A percentile compares a stretch with the other conserved stretches of the same genome.
phyloP scores from a whole-genome alignment of 2,113 vertebrate genomes.

The Aegithalos caudatus region DNA sequence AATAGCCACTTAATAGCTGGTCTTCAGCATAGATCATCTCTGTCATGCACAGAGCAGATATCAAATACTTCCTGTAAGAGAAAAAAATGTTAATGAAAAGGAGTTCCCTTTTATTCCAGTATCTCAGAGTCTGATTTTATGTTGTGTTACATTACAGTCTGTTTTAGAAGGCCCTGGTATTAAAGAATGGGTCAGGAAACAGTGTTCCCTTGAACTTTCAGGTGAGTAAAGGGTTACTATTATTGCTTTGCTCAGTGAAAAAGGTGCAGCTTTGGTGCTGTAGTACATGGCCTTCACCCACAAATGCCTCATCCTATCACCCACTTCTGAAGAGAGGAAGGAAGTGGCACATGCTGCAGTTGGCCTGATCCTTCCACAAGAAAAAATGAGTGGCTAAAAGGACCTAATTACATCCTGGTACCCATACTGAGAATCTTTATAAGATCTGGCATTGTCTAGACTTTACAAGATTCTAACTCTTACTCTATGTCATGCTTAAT shows the following conservation, averaged over 20 bases:
- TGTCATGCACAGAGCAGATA: neutral
- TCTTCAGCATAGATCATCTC: neutral
- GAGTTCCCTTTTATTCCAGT: neutral
- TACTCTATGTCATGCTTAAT: neutral
- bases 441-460: neutral
- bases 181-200: neutral
- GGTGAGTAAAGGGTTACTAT: neutral
- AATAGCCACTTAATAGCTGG: rapidly evolving
- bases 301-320: neutral
- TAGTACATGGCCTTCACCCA: neutral
- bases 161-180: too few species aligned
- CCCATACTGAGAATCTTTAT: neutral
- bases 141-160: neutral
- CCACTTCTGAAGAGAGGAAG: neutral
- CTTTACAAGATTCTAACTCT: neutral
- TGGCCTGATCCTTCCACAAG: neutral
- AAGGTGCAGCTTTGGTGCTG: neutral
- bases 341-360: rapidly evolving
- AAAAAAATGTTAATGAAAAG: neutral
- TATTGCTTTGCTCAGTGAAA: neutral
- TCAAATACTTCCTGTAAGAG: neutral
- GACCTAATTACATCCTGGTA: neutral
- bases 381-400: neutral
- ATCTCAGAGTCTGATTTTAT: neutral
- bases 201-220: neutral